Percentiles rank a stretch among this genome's conserved stretches.
Conservation (phyloP, 2,113 vertebrate species). For the Oncorhynchus keta region DNA sequence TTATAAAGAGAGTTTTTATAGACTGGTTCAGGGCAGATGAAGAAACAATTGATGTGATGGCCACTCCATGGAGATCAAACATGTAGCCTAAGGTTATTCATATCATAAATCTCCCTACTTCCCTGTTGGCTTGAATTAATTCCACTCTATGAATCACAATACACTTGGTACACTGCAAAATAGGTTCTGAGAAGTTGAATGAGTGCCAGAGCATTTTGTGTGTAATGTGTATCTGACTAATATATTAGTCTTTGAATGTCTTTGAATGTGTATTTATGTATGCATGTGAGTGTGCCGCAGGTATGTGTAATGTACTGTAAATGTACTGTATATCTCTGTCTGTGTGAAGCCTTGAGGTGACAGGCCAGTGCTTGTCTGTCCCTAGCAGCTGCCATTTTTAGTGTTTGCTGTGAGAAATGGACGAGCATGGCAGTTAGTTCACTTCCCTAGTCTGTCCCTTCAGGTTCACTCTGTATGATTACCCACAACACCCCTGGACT, state of each 20-base stretch:
- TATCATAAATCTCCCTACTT: too few species aligned
- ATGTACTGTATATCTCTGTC: neutral
- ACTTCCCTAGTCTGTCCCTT: neutral
- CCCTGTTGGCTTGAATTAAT: neutral
- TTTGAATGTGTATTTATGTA: neutral
- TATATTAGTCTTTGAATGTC: neutral
- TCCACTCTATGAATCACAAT: neutral
- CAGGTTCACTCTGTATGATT: neutral
- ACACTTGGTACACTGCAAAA: too few species aligned
- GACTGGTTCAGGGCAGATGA: neutral
- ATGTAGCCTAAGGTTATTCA: too few species aligned
- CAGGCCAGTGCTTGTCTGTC: constrained; percentile 35
- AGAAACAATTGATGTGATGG: neutral
- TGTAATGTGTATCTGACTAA: too few species aligned
- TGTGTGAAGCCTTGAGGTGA: constrained; percentile 4
- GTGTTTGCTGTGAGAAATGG: neutral
- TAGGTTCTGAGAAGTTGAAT: too few species aligned
- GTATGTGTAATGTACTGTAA: neutral
- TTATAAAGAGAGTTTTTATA: constrained; percentile 1
- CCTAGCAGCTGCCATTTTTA: constrained; percentile 15
- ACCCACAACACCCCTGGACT: too few species aligned
- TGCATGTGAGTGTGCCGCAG: neutral
- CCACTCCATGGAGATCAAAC: too few species aligned
- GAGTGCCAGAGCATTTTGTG: too few species aligned
- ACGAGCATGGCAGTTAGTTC: neutral